These are phyloP conservation scores for Eulemur albifrons DNA, from an alignment of 2,797 vertebrate species.

Conservation along the genomic window DNA sequence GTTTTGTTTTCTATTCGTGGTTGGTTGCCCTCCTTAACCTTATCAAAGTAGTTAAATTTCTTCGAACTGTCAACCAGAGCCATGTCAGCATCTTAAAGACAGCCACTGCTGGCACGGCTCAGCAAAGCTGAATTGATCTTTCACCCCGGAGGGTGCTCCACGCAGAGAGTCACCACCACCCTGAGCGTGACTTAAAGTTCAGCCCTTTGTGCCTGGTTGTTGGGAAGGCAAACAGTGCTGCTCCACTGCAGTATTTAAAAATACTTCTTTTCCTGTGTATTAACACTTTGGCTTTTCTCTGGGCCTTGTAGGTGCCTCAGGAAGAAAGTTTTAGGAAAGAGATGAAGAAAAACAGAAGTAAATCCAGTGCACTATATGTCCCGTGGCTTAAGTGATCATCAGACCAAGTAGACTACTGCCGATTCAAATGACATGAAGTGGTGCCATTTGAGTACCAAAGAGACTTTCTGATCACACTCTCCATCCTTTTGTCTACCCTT, in stretches of 20 bases:
- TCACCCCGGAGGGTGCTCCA: slow-evolving; percentile 73
- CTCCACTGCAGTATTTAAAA: slow-evolving; percentile 12
- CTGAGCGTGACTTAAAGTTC: slow-evolving; percentile 75
- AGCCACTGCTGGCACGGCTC: slow-evolving; percentile 76
- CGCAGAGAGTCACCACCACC: slow-evolving; percentile 25
- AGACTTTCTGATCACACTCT: background rate
- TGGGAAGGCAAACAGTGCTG: slow-evolving; percentile 62
- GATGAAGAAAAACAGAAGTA: background rate
- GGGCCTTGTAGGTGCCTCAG: background rate
- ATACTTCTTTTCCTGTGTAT: slow-evolving; percentile 34
- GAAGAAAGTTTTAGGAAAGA: background rate
- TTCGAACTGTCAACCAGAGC: slow-evolving; percentile 81
- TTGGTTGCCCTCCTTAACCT: slow-evolving; percentile 83
- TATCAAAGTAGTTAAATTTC: slow-evolving; percentile 86
- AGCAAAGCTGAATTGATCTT: slow-evolving; percentile 83
- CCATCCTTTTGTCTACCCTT: background rate
- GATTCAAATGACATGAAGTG: background rate
- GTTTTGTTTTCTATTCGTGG: slow-evolving; percentile 79
- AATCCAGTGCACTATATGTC: background rate
- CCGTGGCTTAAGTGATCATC: background rate
- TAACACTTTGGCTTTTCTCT: background rate
- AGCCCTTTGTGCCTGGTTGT: slow-evolving; percentile 59
- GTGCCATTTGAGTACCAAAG: background rate
- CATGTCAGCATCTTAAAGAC: slow-evolving; percentile 82
- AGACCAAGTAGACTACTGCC: background rate